Evolutionary conservation across 2,113 vertebrate species (phyloP).

Genomic region (Cervus canadensis): DNA sequence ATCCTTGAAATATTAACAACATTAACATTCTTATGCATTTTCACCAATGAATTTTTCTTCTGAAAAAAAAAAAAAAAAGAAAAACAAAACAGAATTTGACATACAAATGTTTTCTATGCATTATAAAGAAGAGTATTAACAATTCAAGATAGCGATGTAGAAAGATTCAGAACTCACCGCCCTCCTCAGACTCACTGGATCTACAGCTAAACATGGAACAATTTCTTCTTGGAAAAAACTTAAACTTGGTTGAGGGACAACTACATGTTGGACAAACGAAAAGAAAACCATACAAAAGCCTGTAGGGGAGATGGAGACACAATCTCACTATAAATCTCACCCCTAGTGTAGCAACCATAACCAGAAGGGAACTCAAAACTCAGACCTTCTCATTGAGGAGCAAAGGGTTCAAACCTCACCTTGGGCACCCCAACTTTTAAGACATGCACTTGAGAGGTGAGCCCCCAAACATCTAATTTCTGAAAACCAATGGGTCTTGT

Average conservation of each 20-base stretch:
- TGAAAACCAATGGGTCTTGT: not conserved
- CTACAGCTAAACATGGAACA: not conserved
- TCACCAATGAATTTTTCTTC: constrained; percentile 33
- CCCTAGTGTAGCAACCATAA: not conserved
- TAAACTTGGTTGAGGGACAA: not conserved
- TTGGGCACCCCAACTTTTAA: not conserved
- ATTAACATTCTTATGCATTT: constrained; percentile 16
- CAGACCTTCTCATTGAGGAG: not conserved
- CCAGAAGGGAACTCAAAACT: not conserved
- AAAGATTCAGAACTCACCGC: not conserved
- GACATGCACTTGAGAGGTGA: not conserved
- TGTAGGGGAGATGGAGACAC: not conserved
- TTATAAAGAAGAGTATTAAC: not conserved
- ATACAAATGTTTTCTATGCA: constrained; percentile 11
- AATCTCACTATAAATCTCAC: not conserved
- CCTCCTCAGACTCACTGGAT: not conserved
- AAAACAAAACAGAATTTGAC: not conserved
- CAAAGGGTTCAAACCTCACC: not conserved
- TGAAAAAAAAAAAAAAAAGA: not conserved
- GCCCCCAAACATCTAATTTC: not conserved
- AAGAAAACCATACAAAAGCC: not conserved
- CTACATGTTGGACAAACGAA: not conserved
- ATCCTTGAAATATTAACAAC: constrained; percentile 1
- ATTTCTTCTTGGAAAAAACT: not conserved
- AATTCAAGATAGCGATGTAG: too few relatives aligned